Evolutionary conservation across 2,113 vertebrate genomes (phyloP), one percentile per base, ranked within the genome.

Genomic region (Rafetus swinhoei): DNA sequence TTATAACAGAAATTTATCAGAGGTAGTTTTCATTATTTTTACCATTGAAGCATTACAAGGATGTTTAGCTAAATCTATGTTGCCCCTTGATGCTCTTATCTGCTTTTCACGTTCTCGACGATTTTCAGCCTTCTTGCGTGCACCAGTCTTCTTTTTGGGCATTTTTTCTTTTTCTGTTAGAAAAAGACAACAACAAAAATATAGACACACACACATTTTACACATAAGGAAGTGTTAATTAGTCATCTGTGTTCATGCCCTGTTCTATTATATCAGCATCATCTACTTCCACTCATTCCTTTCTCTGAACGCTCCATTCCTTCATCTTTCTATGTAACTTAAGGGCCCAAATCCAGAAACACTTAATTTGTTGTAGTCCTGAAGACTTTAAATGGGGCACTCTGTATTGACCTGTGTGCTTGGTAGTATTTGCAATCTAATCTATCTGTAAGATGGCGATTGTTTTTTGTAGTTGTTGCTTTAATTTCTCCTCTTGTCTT

Each of bases 101-200:
- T 99, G 99, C 91, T 99, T 99, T 93, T 99, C 99, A 52, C 99
- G 98, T 86, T 99, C 99, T 89, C 99, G 99, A 0, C 99, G 99
- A 90, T 94, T 99, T 95, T 99, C 99, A 0, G 99, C 99, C 96
- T 99, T 99, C 97, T 99, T 99, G 29, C 99, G 98, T 2, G 99
- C 99, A 0, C 99, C 99, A 0, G 99, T 99, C 98, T 99, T 99
- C 96, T 99, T 99, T 82, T 99, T 99, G 10, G 99, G 99, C 99
- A 99, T 99, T 76, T 97, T 98, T 4, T 90, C 29, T 88, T 88
- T 72, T 3, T 59, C 96, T 97, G 94, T 21, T 50, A 9, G 84
- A 54, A 57, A 59, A 45, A 45, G 53, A 54, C 25, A 62, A 85
- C 24, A 93, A 93, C 52, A 22, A 76, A 39, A 7, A 56, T 18